Evolutionary conservation across 2,797 vertebrate species (phyloP).

Genomic region (Enteromius mattozi): DNA sequence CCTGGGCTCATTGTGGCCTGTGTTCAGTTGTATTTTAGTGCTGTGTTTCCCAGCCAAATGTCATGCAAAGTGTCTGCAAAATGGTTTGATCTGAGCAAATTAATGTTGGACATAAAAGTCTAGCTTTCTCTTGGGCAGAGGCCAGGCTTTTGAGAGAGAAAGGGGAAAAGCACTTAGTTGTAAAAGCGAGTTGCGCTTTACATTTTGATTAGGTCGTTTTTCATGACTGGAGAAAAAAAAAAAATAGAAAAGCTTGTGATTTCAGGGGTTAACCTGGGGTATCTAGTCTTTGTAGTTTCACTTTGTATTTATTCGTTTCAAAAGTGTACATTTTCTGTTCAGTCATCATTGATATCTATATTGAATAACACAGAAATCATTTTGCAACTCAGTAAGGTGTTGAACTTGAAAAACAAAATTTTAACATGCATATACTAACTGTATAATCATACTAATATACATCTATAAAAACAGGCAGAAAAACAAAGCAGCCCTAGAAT

Average conservation of each 20-base stretch:
- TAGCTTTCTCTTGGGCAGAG: conserved; percentile 46
- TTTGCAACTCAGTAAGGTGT: background rate
- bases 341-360: background rate
- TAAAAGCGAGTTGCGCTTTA: conserved; percentile 52
- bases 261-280: conserved; percentile 38
- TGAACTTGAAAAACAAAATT: background rate
- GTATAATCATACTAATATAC: background rate
- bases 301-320: background rate
- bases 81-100: conserved; percentile 60
- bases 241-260: conserved; percentile 41
- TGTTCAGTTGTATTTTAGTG: conserved; percentile 43
- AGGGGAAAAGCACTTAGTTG: conserved; percentile 54
- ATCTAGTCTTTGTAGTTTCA: conserved; percentile 17
- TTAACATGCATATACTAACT: background rate
- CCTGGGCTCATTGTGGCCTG: conserved; percentile 33
- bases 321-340: background rate
- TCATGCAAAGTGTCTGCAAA: conserved; percentile 57
- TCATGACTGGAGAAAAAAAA: conserved; percentile 42
- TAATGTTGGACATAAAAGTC: conserved; percentile 61
- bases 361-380: background rate
- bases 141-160: conserved; percentile 56
- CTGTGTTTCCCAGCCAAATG: conserved; percentile 49
- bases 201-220: conserved; percentile 57
- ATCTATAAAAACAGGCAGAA: conserved; percentile 2
- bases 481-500: conserved; percentile 51